phyloP scores from a whole-genome alignment of 2,797 vertebrate genomes.

The Tokudaia tokunoshimensis region DNA sequence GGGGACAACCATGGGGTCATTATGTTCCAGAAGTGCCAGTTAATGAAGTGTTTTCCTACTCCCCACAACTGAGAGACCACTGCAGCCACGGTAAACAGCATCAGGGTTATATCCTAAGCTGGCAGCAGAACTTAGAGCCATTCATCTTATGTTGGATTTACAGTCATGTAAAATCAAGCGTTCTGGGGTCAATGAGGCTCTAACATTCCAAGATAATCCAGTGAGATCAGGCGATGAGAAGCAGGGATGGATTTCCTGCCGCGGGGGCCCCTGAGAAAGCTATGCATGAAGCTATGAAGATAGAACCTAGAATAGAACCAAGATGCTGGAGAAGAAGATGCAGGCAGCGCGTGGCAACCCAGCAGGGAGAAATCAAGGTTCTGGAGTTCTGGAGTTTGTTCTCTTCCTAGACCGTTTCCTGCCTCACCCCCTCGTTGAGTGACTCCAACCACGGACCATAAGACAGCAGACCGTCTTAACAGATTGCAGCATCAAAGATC shows the following conservation, averaged over 20 bases:
- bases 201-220: not conserved
- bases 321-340: not conserved
- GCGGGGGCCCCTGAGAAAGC: not conserved
- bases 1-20: no score
- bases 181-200: not conserved
- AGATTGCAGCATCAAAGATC: not conserved
- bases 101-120: no score
- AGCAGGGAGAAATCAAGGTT: not conserved
- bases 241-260: not conserved
- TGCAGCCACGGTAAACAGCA: not conserved
- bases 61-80: not conserved
- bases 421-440: not conserved
- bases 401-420: not conserved
- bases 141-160: not conserved
- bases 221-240: not conserved
- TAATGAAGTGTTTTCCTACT: not conserved
- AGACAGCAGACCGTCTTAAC: not conserved
- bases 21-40: not conserved
- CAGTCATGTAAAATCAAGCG: not conserved
- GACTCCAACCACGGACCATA: not conserved
- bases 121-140: not conserved
- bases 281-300: not conserved
- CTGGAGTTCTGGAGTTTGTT: not conserved
- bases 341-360: no score
- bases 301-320: not conserved